Base-by-base conservation (phyloP, 2,888 invertebrate genomes). In the Petrolisthes manimaculis region DNA sequence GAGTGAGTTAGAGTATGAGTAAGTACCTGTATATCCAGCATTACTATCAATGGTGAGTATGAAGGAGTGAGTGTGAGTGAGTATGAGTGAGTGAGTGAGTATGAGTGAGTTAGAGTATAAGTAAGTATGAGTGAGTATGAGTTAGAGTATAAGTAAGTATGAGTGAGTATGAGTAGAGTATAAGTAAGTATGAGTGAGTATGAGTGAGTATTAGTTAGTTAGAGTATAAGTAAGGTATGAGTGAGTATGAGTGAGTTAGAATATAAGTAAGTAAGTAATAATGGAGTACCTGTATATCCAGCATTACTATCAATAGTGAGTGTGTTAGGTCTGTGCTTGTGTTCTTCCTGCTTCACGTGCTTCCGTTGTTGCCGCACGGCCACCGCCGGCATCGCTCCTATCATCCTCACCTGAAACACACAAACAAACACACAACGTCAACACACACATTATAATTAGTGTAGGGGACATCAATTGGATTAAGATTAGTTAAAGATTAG, bases 381-480 rank as follows among this genome's bases (percentile, higher is more conserved):
- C 93, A 97, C 96, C 91, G 96, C 96, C 93, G 96, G 96, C 96
- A 96, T 96, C 91, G 96, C 96, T 92, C 96, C 96, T 93, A 96
- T 96, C 96, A 97, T 97, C 93, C 90, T 89, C 84, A 90, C 89
- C 86, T 89, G 88, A 9, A 61, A n/a, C n/a, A n/a, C n/a, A n/a
- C n/a, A n/a, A n/a, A n/a, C n/a, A n/a, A n/a, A n/a, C n/a, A n/a
- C n/a, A n/a, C n/a, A n/a, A n/a, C n/a, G n/a, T n/a, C n/a, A n/a
- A n/a, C n/a, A n/a, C n/a, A n/a, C n/a, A n/a, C n/a, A n/a, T n/a
- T n/a, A n/a, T n/a, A n/a, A n/a, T n/a, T n/a, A n/a, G n/a, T n/a
- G n/a, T n/a, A n/a, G n/a, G n/a, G n/a, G n/a, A n/a, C n/a, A n/a
- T n/a, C n/a, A n/a, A n/a, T n/a, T n/a, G n/a, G n/a, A n/a, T n/a